Conservation (phyloP, 2,797 vertebrate genomes). For the Leuciscus waleckii region DNA sequence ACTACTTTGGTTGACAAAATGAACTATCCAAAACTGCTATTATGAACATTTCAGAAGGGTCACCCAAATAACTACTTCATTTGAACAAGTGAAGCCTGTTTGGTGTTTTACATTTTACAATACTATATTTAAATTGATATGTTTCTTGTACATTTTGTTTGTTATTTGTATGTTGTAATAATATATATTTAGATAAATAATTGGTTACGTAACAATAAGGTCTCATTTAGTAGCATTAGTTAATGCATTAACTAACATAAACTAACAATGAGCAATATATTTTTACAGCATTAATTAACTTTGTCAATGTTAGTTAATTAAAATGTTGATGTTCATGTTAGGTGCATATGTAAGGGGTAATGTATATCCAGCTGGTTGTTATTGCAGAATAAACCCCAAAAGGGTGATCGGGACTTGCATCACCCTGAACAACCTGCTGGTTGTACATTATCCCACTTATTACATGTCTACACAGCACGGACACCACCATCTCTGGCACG, state of each 20-base stretch:
- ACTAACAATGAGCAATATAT: too few relatives aligned
- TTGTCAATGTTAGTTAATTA: too few relatives aligned
- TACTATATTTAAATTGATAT: neutral
- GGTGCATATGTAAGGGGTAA: too few relatives aligned
- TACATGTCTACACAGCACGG: too few relatives aligned
- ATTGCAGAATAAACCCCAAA: too few relatives aligned
- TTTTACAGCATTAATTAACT: too few relatives aligned
- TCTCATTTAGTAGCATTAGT: neutral
- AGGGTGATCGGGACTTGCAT: too few relatives aligned
- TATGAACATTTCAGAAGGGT: neutral
- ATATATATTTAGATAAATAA: neutral
- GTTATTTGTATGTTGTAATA: neutral
- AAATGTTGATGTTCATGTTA: too few relatives aligned
- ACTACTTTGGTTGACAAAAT: neutral
- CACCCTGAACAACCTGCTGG: too few relatives aligned
- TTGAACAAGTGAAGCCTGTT: neutral
- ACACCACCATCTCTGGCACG: too few relatives aligned
- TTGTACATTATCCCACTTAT: too few relatives aligned
- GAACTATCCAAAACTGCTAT: neutral
- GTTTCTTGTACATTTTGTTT: neutral
- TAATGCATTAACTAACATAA: neutral
- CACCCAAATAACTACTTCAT: neutral
- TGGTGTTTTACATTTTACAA: neutral
- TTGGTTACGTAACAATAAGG: neutral
- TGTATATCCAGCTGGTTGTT: too few relatives aligned